Conservation (phyloP, 2,888 invertebrate species). For the Lithophane socia region DNA sequence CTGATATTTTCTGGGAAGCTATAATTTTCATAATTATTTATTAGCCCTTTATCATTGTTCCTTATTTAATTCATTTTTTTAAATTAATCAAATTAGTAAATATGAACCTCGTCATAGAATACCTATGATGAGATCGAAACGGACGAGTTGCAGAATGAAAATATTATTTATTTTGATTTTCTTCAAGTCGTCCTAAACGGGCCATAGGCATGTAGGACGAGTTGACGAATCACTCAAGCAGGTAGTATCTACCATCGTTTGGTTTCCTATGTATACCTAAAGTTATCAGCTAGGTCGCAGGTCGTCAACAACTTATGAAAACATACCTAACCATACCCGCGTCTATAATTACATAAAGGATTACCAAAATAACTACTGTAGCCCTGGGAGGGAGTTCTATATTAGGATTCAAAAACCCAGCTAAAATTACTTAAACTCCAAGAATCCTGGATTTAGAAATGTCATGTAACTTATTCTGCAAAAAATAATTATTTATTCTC, state of each 20-base stretch:
- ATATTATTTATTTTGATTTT: too few relatives aligned
- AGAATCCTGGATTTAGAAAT: constrained; percentile 2
- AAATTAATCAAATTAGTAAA: not conserved
- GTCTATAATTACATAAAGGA: constrained; percentile 9
- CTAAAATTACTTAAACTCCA: not conserved
- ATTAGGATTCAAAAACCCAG: constrained; percentile 3
- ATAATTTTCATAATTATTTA: not conserved
- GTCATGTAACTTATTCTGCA: constrained; percentile 2
- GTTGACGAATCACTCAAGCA: too few relatives aligned
- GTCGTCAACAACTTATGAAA: not conserved
- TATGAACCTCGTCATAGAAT: not conserved
- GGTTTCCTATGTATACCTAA: not conserved
- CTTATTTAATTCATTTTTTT: too few relatives aligned
- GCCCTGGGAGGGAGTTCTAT: not conserved
- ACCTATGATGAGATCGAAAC: too few relatives aligned
- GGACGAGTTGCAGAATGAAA: too few relatives aligned
- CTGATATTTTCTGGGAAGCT: not conserved
- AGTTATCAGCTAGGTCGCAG: too few relatives aligned
- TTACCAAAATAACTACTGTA: not conserved
- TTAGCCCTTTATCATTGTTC: not conserved
- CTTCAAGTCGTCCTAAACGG: too few relatives aligned
- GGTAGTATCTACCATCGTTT: not conserved
- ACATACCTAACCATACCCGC: not conserved
- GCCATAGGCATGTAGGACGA: too few relatives aligned
- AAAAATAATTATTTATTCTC: constrained; percentile 26